Conservation (phyloP, 2,113 vertebrate genomes). For the Microcebus jonahi region DNA sequence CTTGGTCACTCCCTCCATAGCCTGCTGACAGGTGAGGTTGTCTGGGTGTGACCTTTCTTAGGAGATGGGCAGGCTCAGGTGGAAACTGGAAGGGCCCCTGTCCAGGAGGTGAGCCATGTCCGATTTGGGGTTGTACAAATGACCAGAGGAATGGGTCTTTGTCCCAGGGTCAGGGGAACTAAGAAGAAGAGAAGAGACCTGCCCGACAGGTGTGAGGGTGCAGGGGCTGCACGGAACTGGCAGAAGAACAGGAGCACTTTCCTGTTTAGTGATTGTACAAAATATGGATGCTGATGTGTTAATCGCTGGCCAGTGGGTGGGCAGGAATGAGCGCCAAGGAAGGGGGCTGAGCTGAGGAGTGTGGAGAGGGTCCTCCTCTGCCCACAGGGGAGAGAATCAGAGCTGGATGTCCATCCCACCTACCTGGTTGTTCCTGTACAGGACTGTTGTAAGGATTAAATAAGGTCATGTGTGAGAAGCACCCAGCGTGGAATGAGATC, state of each 20-base stretch:
- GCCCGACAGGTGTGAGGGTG: neutral
- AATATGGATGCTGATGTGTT: neutral
- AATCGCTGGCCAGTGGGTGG: neutral
- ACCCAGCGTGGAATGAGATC: neutral
- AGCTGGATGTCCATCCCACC: neutral
- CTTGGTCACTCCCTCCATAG: neutral
- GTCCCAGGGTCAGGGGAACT: neutral
- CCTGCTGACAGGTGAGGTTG: neutral
- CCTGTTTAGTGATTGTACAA: neutral
- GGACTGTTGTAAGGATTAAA: neutral
- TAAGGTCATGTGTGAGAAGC: neutral
- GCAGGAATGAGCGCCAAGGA: neutral
- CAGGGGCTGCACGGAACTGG: fast-evolving
- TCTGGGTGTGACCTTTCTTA: neutral
- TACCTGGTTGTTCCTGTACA: neutral
- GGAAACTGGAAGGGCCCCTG: neutral
- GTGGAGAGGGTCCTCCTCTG: neutral
- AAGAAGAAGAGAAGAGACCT: neutral
- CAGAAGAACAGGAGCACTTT: neutral
- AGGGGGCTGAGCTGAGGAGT: neutral
- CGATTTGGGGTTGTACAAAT: neutral
- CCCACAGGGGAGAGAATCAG: neutral
- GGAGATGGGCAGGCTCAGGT: neutral
- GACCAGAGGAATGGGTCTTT: neutral
- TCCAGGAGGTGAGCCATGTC: neutral